Evolutionary conservation across 2,797 vertebrate species (phyloP).

Genomic region (Lagorchestes hirsutus): DNA sequence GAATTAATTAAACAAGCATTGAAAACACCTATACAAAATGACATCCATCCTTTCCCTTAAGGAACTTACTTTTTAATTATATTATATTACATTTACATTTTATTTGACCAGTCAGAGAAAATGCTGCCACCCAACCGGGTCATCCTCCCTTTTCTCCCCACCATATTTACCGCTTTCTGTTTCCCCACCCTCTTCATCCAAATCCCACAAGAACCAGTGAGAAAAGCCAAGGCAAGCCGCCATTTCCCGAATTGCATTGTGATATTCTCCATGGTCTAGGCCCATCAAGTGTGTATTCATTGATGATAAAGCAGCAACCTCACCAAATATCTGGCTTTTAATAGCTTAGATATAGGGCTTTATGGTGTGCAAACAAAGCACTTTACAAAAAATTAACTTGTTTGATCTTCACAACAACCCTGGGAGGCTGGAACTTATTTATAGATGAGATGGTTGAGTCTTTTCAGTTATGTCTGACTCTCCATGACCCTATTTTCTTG

Average conservation of each 20-base stretch:
- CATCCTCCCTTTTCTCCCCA: neutral
- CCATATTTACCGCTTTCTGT: neutral
- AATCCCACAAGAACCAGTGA: neutral
- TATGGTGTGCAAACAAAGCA: neutral
- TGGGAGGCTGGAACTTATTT: neutral
- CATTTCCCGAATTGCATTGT: neutral
- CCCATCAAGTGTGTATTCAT: neutral
- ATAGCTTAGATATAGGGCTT: neutral
- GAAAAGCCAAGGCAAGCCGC: neutral
- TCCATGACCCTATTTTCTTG: neutral
- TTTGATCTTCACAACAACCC: neutral
- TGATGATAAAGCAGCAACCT: neutral
- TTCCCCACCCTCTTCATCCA: neutral
- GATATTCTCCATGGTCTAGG: too few species aligned
- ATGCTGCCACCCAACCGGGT: neutral
- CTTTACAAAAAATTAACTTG: neutral
- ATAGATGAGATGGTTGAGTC: neutral
- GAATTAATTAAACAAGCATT: neutral
- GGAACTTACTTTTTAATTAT: neutral
- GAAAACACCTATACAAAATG: neutral
- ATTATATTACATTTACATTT: neutral
- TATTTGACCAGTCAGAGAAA: neutral
- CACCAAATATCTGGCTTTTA: neutral
- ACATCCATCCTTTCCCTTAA: neutral
- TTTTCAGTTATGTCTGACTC: neutral